A percentile compares a stretch with the other conserved stretches of the same genome.
phyloP scores from a whole-genome alignment of 2,113 vertebrate genomes.

The Empidonax traillii region DNA sequence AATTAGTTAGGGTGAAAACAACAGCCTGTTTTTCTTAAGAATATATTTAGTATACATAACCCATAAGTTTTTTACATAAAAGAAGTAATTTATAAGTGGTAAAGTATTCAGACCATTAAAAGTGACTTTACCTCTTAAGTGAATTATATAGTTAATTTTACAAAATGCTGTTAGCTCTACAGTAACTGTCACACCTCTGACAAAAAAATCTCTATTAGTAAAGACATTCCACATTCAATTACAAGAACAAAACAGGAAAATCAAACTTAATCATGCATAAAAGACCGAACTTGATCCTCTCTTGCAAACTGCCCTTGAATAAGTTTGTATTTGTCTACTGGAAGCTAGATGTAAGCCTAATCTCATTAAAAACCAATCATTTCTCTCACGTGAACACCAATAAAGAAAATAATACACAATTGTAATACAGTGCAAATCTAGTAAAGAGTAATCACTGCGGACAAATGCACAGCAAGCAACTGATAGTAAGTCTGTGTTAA shows the following conservation, averaged over 20 bases:
- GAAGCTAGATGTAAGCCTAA: background rate
- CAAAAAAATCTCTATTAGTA: constrained; percentile 34
- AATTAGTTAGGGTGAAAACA: background rate
- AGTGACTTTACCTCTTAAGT: background rate
- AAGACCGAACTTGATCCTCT: background rate
- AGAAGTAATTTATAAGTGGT: background rate
- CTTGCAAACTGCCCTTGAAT: background rate
- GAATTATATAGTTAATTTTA: background rate
- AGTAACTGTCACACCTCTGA: background rate
- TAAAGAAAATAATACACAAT: background rate
- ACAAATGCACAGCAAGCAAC: constrained; percentile 31
- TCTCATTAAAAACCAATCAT: background rate
- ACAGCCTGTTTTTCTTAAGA: background rate
- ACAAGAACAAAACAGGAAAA: background rate
- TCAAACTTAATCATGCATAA: constrained; percentile 59
- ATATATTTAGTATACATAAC: background rate
- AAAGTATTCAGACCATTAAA: background rate
- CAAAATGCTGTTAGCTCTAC: background rate
- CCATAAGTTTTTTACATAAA: background rate
- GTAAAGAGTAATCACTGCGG: background rate
- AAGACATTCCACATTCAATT: constrained; percentile 44
- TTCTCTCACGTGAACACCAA: background rate
- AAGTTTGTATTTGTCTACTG: background rate
- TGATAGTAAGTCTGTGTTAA: constrained; percentile 23
- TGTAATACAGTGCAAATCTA: background rate